These are phyloP conservation scores for Rhaphigaster nebulosa DNA, from an alignment of 2,888 invertebrate genomes.

Conservation along the genomic window DNA sequence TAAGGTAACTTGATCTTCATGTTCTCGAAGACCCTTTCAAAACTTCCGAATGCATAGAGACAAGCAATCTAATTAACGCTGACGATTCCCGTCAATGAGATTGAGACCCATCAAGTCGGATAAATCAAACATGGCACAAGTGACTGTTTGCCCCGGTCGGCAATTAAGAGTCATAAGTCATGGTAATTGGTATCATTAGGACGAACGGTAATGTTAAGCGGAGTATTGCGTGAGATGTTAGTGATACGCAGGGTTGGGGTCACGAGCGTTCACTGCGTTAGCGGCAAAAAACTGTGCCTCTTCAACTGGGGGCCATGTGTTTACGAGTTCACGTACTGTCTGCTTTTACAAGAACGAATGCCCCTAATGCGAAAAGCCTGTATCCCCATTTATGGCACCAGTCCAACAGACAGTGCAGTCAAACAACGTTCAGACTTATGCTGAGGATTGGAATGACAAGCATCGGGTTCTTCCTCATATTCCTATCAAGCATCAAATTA, in stretches of 20 bases:
- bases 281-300: not conserved
- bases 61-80: not conserved
- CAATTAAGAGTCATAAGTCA: constrained; percentile 35
- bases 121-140: not conserved
- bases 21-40: not conserved
- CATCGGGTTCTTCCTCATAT: not conserved
- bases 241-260: constrained; percentile 1
- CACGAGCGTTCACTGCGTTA: not conserved
- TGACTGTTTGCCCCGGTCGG: not conserved
- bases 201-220: not conserved
- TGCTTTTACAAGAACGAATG: constrained; percentile 15
- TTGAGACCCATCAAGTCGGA: not conserved
- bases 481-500: not conserved
- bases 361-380: constrained; percentile 29
- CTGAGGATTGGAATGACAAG: not conserved
- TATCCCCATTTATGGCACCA: constrained; percentile 8
- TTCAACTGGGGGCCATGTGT: not conserved
- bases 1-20: not conserved
- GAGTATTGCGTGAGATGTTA: constrained; percentile 6
- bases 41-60: not conserved
- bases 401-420: not conserved
- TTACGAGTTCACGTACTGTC: constrained; percentile 20
- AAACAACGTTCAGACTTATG: not conserved
- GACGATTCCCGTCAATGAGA: not conserved
- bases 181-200: constrained; percentile 5